Evolutionary conservation across 2,888 invertebrate genomes (phyloP).

Genomic region (Campoplex nolae): DNA sequence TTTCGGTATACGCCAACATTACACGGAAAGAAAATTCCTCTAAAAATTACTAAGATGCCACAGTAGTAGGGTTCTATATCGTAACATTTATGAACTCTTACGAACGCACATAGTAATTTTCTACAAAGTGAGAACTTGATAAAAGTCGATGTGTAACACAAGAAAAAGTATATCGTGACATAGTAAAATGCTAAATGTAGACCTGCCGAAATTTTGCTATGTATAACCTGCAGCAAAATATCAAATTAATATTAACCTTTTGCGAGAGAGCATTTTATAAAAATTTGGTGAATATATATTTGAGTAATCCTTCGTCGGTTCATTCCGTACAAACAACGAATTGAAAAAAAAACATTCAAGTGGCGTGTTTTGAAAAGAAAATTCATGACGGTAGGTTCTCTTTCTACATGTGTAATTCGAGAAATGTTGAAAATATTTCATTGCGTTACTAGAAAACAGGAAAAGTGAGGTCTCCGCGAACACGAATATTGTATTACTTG

Average conservation of each 20-base stretch:
- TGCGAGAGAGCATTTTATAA: not conserved
- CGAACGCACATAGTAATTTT: too few species aligned
- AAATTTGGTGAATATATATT: not conserved
- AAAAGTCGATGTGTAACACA: too few species aligned
- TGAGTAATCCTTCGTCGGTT: not conserved
- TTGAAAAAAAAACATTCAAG: not conserved
- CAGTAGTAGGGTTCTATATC: too few species aligned
- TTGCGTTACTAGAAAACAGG: not conserved
- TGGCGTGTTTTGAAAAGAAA: not conserved
- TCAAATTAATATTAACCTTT: not conserved
- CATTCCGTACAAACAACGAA: not conserved
- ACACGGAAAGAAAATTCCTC: too few species aligned
- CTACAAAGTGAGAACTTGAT: too few species aligned
- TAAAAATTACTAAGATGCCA: too few species aligned
- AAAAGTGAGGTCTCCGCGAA: not conserved
- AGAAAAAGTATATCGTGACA: too few species aligned
- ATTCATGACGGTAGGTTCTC: too few species aligned
- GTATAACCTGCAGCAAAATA: not conserved
- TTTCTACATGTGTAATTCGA: not conserved
- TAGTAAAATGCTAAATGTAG: too few species aligned
- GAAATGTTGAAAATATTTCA: conserved; percentile 25
- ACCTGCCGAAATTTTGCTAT: too few species aligned
- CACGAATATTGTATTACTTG: conserved; percentile 5
- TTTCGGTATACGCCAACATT: not conserved
- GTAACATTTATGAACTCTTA: too few species aligned